phyloP scores from a whole-genome alignment of 2,797 vertebrate genomes.

The Acanthurus lineatus region DNA sequence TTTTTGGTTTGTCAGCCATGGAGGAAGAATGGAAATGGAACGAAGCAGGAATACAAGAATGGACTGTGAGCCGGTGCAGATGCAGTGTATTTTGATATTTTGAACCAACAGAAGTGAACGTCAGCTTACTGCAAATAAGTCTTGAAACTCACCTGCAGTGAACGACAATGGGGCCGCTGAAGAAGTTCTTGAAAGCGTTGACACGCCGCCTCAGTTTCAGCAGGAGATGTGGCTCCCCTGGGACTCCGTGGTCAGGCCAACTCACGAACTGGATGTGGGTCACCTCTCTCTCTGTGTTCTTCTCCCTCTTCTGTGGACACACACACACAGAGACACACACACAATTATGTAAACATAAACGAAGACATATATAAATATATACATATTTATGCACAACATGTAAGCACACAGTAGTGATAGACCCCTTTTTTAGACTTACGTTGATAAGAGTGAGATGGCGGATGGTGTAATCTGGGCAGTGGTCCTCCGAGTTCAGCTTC shows the following conservation, averaged over 20 bases:
- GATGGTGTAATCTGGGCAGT: constrained; percentile 92
- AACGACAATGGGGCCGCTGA: constrained; percentile 94
- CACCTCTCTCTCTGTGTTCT: constrained; percentile 89
- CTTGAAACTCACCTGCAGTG: constrained; percentile 91
- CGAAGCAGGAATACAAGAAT: too few species aligned
- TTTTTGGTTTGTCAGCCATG: too few species aligned
- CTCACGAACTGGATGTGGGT: constrained; percentile 98
- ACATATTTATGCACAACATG: not conserved
- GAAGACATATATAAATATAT: not conserved
- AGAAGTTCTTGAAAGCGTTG: constrained; percentile 95
- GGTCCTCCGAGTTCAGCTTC: constrained; percentile 88
- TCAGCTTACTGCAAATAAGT: not conserved
- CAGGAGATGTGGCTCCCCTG: constrained; percentile 92
- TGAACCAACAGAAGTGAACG: not conserved
- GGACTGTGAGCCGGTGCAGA: too few species aligned
- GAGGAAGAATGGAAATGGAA: too few species aligned
- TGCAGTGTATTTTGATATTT: not conserved
- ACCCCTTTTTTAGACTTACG: constrained; percentile 63
- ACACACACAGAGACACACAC: constrained; percentile 20
- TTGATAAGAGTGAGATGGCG: constrained; percentile 90
- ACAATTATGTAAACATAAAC: not conserved
- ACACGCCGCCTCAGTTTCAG: constrained; percentile 94
- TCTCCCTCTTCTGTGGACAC: constrained; percentile 89
- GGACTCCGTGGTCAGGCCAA: constrained; percentile 98
- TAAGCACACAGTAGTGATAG: too few species aligned